Evolutionary conservation across 2,797 vertebrate species (phyloP).

Genomic region (Novumbra hubbsi): DNA sequence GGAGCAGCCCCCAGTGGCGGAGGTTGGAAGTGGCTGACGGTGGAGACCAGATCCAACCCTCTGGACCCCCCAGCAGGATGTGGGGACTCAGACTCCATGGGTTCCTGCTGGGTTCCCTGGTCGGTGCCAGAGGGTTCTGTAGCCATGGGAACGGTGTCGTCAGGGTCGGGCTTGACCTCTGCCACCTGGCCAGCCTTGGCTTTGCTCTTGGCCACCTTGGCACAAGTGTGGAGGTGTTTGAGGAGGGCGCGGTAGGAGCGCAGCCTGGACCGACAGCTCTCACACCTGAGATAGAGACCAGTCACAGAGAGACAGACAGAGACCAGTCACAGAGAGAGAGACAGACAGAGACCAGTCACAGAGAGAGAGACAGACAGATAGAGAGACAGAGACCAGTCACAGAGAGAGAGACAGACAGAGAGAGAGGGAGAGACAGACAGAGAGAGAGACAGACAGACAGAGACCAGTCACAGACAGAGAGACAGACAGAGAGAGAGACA

Average conservation of each 20-base stretch:
- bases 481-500: too few species aligned
- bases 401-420: too few species aligned
- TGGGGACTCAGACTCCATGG: slow-evolving; percentile 18
- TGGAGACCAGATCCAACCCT: slow-evolving; percentile 39
- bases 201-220: slow-evolving; percentile 76
- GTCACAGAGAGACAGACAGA: neutral
- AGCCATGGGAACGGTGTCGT: slow-evolving; percentile 39
- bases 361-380: too few species aligned
- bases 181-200: slow-evolving; percentile 37
- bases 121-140: slow-evolving; percentile 51
- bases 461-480: too few species aligned
- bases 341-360: neutral
- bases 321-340: neutral
- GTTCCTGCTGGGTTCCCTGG: slow-evolving; percentile 52
- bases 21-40: slow-evolving; percentile 7
- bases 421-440: too few species aligned
- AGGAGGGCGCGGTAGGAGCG: slow-evolving; percentile 89
- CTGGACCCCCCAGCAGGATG: slow-evolving; percentile 52
- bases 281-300: slow-evolving; percentile 86
- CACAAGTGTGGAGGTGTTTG: slow-evolving; percentile 92
- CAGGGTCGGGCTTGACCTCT: slow-evolving; percentile 6
- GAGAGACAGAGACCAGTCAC: too few species aligned
- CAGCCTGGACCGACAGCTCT: slow-evolving; percentile 90
- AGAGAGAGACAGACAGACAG: neutral
- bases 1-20: neutral